Evolutionary conservation across 1,140 invertebrate genomes (phyloP), one percentile per base, ranked within the genome.

Genomic region (Anastrepha obliqua): DNA sequence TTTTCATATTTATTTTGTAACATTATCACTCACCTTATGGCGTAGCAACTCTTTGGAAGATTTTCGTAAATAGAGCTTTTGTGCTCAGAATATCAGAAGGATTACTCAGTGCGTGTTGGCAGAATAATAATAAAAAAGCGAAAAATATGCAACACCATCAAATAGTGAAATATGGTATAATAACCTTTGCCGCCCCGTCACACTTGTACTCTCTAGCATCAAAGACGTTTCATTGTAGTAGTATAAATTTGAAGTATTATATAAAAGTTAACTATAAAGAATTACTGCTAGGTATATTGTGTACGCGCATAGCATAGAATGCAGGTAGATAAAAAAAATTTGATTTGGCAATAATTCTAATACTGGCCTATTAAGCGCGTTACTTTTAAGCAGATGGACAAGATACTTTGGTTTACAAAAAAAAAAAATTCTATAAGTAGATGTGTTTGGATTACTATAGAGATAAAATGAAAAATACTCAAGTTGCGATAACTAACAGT

Each of bases 291-390:
- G 29, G 42, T 15, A 29, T 55, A 81, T 81, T 58, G 47, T 29
- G 47, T 81, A 81, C 74, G 74, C 74, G 17, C 2, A 55, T 51
- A 8, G 74, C 17, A 81, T 81, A 81, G 3, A 81, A 55, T 74
- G 42, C 42, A 17, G 42, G 67, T 74, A 74, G 39, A 81, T 20
- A 81, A 29, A 17, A 42, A 29, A 81, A 81, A 47, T 81, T 74
- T 15, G 70, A 39, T 17, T 3, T 2, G 5, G 47, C 7, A 81
- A 81, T 81, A 55, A 55, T 13, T 55, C 11, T 81, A 55, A 81
- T 81, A 47, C 51, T 2, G n/a, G 47, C 29, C 11, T 6, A 55
- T 29, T 2, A 55, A 81, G 29, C 15, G 60, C n/a, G 15, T 1
- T 62, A n/a, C 5, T 62, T 15, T 62, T 17, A 62, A 62, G 60